Base-by-base conservation (phyloP, 2,888 invertebrate genomes). In the Amphipyra berbera region DNA sequence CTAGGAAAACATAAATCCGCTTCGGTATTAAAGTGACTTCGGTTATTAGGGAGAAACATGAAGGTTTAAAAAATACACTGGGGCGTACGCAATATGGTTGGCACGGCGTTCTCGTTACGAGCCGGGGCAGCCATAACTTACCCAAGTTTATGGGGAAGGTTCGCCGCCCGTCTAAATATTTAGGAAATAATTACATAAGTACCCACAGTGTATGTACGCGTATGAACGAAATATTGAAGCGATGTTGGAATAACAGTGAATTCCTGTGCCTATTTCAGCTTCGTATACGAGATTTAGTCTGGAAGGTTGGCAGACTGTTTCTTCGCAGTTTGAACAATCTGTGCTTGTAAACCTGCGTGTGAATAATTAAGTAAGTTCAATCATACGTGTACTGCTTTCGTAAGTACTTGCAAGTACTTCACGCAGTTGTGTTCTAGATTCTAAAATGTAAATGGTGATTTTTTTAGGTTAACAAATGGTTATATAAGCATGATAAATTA, bases 161-260 rank as follows among this genome's bases (percentile, higher is more conserved):
- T 79, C 78, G 76, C 82, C 82, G 76, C 77, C 78, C 81, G 85
- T 75, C 88, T 88, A 88, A 89, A 90, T 90, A 89, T 90, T 89
- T 89, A 88, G 85, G 85, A 81, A 87, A 89, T 89, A 90, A 89
- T 89, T 88, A 89, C 82, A 84, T 82, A 83, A 85, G 84, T 85
- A 84, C 76, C 73, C 73, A 73, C 79, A 71, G 65, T 66, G 65
- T 64, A 66, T 65, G 61, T 67, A 58, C 38, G 48, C 60, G 73
- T 76, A 73, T 76, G 68, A 56, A 71, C 60, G 61, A 79, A 73
- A 81, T 81, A 81, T 77, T 80, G 62, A 69, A 73, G 75, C 64
- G 60, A 56, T 27, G 21, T 38, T 37, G 41, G 27, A 44, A 49
- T 71, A 71, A 42, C 66, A 64, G 53, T 59, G 73, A 76, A 66